These are phyloP conservation scores for Oligia strigilis DNA, from an alignment of 2,888 invertebrate species.

Conservation along the genomic window DNA sequence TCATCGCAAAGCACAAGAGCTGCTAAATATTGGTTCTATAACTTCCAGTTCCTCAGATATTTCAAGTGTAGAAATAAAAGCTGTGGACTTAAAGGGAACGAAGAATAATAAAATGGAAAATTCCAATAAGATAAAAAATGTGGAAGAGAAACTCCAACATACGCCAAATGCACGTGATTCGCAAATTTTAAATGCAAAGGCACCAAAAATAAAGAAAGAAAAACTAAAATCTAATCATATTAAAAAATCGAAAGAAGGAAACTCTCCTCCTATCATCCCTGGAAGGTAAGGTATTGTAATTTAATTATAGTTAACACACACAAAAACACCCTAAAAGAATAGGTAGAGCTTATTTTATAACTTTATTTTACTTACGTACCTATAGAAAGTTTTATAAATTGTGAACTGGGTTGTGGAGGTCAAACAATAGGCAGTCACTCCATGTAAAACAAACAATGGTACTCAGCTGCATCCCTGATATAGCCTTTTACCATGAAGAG, in stretches of 20 bases:
- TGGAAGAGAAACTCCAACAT: constrained; percentile 25
- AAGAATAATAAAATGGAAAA: constrained; percentile 28
- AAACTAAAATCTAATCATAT: constrained; percentile 48
- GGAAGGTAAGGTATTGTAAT: constrained; percentile 49
- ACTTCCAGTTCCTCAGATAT: constrained; percentile 82
- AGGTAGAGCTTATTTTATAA: background rate
- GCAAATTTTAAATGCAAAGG: constrained; percentile 29
- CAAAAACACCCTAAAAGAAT: background rate
- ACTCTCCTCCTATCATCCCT: constrained; percentile 23
- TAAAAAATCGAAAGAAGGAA: constrained; percentile 47
- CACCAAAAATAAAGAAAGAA: constrained; percentile 50
- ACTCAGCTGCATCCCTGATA: background rate
- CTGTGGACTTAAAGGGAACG: constrained; percentile 21
- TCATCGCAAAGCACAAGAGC: constrained; percentile 85
- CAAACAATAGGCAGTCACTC: background rate
- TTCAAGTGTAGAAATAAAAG: constrained; percentile 71
- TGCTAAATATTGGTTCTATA: constrained; percentile 80
- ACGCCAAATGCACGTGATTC: constrained; percentile 15
- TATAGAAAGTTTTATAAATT: background rate
- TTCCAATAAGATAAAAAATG: constrained; percentile 31
- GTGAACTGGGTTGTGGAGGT: background rate
- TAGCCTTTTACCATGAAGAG: background rate
- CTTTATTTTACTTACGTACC: background rate
- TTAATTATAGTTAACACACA: background rate
- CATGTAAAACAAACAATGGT: background rate